Evolutionary conservation across 2,113 vertebrate species (phyloP), one percentile per base, ranked within the genome.

Genomic region (Ceuthmochares aereus): DNA sequence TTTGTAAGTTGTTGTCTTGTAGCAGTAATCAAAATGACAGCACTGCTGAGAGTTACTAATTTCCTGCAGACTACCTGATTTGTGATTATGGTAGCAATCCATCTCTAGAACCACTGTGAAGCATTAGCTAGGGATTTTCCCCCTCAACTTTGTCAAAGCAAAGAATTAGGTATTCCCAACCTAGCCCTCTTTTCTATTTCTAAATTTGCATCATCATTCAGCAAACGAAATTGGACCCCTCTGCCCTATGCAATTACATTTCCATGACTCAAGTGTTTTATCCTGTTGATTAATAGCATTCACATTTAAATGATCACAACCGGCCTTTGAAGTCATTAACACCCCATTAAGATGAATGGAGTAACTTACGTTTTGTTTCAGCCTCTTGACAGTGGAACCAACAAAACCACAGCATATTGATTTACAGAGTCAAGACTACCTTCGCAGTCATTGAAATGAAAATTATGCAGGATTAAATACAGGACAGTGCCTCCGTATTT

Each of bases 341-440:
- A 96, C 89, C 63, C 94, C 75, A 94, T 97, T 97, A 97, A 97
- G 94, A 98, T 94, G 94, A 97, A 97, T 90, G 80, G 87, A 34
- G 90, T 95, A 96, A 97, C 90, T 95, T 94, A 96, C 59, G 87
- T 97, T 97, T 97, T 97, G 94, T 97, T 98, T 97, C 93, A 87
- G 63, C 67, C 82, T 83, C 69, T 83, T 62, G 60, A 74, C 72
- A 74, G 7, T 56, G 62, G 75, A 97, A 96, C 89, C 55, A 87
- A 92, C 68, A 97, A 97, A 97, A 93, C 83, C 42, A 2, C 34
- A 26, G 72, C 30, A 80, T 87, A 95, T 66, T 93, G 93, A 98
- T 97, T 96, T 95, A 85, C 84, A 78, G 77, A 96, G 68, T 45
- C 81, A 95, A 89, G 87, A 83, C 90, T 95, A 92, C 69, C 64